A percentile compares a stretch with the other conserved stretches of the same genome.
Conservation (phyloP, 2,888 invertebrate species). For the Sericinus montela region DNA sequence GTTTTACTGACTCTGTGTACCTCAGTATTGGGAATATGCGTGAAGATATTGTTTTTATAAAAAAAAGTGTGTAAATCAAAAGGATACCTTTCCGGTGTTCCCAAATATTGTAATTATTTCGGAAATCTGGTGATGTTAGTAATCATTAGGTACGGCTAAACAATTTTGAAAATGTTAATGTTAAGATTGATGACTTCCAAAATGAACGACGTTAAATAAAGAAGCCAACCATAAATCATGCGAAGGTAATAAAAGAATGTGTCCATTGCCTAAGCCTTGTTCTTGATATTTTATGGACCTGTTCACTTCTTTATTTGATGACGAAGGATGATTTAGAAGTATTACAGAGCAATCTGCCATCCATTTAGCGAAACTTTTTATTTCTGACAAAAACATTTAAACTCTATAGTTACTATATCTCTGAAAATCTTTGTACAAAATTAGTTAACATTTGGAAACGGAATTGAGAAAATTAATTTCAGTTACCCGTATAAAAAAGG, state of each 20-base stretch:
- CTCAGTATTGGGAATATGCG: no score
- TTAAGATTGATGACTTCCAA: constrained; percentile 17
- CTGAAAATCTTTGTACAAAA: no score
- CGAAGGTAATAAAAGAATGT: constrained; percentile 33
- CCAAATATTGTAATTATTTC: constrained; percentile 3
- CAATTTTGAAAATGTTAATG: constrained; percentile 15
- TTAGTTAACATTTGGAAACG: no score
- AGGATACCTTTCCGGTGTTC: background rate
- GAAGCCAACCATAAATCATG: constrained; percentile 48
- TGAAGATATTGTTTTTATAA: no score
- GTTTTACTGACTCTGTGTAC: no score
- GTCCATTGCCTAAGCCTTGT: constrained; percentile 23
- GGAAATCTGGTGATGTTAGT: constrained; percentile 1
- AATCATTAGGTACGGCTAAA: constrained; percentile 8
- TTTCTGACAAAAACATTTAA: no score
- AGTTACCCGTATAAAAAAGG: no score
- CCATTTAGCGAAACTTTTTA: no score
- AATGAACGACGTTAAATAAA: constrained; percentile 27
- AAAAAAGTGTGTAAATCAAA: background rate
- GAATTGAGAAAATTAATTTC: no score
- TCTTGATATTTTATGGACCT: constrained; percentile 24
- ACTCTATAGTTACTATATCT: no score
- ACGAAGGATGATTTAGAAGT: constrained; percentile 35
- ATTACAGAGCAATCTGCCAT: no score
- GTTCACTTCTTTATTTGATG: constrained; percentile 28